Evolutionary conservation across 1,140 invertebrate species (phyloP).

Genomic region (Patella vulgata): DNA sequence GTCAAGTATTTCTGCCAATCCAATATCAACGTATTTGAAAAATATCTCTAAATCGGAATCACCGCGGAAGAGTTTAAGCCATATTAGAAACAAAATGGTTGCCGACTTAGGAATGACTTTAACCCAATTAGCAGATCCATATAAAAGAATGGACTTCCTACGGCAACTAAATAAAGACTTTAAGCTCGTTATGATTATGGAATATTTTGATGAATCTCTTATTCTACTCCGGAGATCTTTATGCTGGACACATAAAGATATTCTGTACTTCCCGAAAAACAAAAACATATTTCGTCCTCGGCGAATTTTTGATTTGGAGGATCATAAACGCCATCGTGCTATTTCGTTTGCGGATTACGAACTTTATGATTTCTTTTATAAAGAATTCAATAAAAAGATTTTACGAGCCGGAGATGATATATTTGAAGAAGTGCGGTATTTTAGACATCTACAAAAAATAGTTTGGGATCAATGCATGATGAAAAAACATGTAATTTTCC

Average conservation of each 20-base stretch:
- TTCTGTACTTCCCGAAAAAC: conserved; percentile 51
- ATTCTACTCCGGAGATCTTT: conserved; percentile 68
- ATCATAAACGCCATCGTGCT: conserved; percentile 1
- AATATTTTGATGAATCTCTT: conserved; percentile 71
- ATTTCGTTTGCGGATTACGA: conserved; percentile 21
- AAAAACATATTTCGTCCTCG: background rate
- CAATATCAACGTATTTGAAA: conserved; percentile 28
- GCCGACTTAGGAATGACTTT: conserved; percentile 42
- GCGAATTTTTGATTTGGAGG: conserved; percentile 7
- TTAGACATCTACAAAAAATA: conserved; percentile 11
- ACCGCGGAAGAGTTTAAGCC: background rate
- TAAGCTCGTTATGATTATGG: conserved; percentile 69
- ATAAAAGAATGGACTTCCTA: conserved; percentile 29
- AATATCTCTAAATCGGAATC: conserved; percentile 26
- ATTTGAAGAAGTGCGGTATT: conserved; percentile 12
- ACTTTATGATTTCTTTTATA: conserved; percentile 24
- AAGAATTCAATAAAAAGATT: conserved; percentile 13
- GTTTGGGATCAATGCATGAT: conserved; percentile 3
- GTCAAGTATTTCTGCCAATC: conserved; percentile 18
- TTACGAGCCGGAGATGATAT: conserved; percentile 8
- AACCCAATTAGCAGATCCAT: conserved; percentile 18
- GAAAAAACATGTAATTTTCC: background rate
- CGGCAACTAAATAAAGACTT: conserved; percentile 55
- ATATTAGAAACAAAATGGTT: conserved; percentile 40
- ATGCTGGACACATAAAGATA: conserved; percentile 68